These are phyloP conservation scores for Phaethornis superciliosus DNA, from an alignment of 2,113 vertebrate species.

Conservation along the genomic window DNA sequence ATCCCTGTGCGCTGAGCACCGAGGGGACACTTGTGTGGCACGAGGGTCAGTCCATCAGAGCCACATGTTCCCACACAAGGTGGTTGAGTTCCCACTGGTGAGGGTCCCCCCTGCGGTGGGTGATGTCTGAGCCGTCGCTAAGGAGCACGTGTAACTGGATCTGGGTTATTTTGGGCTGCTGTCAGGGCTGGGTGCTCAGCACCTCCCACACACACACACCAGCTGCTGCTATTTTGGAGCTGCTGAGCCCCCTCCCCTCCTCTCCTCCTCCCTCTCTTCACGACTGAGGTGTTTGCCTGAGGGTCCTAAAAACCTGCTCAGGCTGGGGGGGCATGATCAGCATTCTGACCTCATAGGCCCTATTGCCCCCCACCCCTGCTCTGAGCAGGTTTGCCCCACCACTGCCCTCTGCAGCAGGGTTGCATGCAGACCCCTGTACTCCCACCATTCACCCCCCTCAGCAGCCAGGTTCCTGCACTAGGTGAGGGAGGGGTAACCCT, in stretches of 20 bases:
- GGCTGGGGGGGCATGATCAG: accelerated
- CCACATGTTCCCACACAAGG: accelerated
- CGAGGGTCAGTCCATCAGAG: background rate
- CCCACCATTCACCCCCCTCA: background rate
- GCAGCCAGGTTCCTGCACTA: too few species aligned
- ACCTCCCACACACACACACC: conserved; percentile 74
- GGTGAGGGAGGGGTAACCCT: too few species aligned
- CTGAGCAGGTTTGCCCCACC: accelerated
- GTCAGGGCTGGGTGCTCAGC: conserved; percentile 75
- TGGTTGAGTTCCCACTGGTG: accelerated
- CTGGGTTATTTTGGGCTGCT: conserved; percentile 82
- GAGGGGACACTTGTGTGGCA: accelerated
- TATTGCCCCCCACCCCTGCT: background rate
- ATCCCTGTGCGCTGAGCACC: accelerated
- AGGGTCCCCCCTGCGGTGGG: background rate
- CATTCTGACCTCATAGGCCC: background rate
- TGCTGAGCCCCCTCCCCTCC: conserved; percentile 41
- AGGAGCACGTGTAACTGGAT: conserved; percentile 75
- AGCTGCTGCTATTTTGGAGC: conserved; percentile 74
- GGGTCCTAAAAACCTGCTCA: background rate
- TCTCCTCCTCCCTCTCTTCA: conserved; percentile 28
- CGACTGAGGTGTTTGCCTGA: background rate
- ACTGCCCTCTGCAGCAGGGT: accelerated
- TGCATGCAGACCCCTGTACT: background rate
- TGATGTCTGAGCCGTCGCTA: conserved; percentile 66